Evolutionary conservation across 2,113 vertebrate genomes (phyloP).

Genomic region (Puma concolor): DNA sequence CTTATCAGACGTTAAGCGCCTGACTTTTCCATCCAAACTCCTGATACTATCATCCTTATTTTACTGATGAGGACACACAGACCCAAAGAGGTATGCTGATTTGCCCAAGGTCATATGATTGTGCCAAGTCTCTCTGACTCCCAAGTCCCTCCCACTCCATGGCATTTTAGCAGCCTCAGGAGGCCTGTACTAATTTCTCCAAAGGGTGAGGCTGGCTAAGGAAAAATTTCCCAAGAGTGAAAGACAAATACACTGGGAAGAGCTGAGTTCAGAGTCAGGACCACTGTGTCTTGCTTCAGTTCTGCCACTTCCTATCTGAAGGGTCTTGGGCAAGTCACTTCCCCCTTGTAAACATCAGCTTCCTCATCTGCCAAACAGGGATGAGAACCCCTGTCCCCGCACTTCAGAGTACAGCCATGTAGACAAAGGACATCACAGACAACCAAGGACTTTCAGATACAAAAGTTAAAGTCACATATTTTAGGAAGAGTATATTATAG

Average conservation of each 20-base stretch:
- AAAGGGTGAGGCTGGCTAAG: neutral
- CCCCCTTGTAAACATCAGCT: neutral
- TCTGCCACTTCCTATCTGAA: neutral
- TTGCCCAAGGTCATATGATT: constrained; percentile 16
- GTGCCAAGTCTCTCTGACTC: neutral
- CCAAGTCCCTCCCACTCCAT: neutral
- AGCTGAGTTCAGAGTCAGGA: neutral
- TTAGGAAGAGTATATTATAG: neutral
- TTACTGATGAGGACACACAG: neutral
- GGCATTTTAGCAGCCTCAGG: neutral
- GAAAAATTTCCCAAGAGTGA: neutral
- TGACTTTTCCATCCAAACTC: constrained; percentile 44
- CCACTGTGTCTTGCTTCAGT: neutral
- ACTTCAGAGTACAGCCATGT: neutral
- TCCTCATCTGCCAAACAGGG: neutral
- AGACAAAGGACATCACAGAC: neutral
- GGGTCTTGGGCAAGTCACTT: neutral
- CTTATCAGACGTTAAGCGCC: constrained; percentile 22
- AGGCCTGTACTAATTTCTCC: neutral
- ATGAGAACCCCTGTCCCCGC: neutral
- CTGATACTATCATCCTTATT: constrained; percentile 35
- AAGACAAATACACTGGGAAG: neutral
- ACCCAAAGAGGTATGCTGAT: neutral
- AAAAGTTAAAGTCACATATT: neutral
- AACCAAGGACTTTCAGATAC: neutral